These are phyloP conservation scores for Hippopotamus amphibius DNA, from an alignment of 2,113 vertebrate species.

Conservation along the genomic window DNA sequence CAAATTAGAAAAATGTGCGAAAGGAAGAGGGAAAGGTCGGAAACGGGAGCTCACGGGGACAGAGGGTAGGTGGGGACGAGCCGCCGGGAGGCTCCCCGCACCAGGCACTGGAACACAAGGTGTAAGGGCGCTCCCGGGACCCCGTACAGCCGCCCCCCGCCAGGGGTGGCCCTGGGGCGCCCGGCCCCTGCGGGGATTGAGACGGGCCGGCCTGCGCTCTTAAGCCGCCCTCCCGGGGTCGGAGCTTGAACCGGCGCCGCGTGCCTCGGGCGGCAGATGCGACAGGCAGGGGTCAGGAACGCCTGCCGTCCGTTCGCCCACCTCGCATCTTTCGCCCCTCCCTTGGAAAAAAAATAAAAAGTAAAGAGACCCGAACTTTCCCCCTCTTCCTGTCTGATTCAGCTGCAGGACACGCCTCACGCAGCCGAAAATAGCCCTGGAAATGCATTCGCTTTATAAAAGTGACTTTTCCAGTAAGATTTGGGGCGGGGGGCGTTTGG, in stretches of 20 bases:
- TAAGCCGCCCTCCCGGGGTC: background rate
- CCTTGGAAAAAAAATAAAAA: background rate
- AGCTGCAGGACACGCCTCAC: constrained; percentile 69
- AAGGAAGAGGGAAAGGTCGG: background rate
- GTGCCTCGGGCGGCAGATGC: constrained; percentile 68
- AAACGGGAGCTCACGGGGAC: background rate
- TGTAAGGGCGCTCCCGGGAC: background rate
- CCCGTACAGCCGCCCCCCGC: background rate
- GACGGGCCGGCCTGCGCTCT: background rate
- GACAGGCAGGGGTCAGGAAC: constrained; percentile 58
- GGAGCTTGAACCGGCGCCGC: background rate
- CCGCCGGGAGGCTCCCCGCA: background rate
- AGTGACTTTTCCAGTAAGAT: constrained; percentile 52
- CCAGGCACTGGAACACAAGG: background rate
- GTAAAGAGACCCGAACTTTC: constrained; percentile 61
- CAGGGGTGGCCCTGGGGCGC: background rate
- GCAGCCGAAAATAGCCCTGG: constrained; percentile 71
- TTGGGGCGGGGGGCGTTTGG: constrained; percentile 36
- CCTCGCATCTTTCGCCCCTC: constrained; percentile 35
- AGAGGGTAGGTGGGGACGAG: background rate
- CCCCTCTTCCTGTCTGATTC: constrained; percentile 80
- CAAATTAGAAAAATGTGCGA: background rate
- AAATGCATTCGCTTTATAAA: constrained; percentile 49
- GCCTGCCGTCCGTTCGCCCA: constrained; percentile 79
- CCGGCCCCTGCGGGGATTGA: background rate